A percentile compares a stretch with the other conserved stretches of the same genome.
phyloP scores from a whole-genome alignment of 1,140 invertebrate genomes.

The Ganaspis sp. region DNA sequence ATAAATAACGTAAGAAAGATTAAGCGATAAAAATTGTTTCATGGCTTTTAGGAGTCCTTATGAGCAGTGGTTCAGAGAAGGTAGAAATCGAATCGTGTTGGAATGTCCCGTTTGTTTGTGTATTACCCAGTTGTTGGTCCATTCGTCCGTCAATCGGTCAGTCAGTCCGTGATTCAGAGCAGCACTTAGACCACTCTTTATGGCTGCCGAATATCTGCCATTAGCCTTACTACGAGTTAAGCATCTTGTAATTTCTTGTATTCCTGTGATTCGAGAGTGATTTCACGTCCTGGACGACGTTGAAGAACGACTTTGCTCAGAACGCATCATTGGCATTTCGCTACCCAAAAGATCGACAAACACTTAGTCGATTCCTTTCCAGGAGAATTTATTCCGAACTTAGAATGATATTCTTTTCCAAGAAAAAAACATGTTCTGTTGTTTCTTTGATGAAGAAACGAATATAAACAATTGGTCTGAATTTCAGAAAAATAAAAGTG shows the following conservation, averaged over 20 bases:
- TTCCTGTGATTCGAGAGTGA: slow-evolving; percentile 26
- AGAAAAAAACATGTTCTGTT: not conserved
- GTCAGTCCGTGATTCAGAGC: slow-evolving; percentile 24
- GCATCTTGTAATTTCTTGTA: slow-evolving; percentile 30
- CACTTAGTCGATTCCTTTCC: not conserved
- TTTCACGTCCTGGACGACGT: slow-evolving; percentile 21
- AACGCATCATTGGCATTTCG: slow-evolving; percentile 22
- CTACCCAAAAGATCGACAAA: slow-evolving; percentile 20
- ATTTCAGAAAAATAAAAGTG: no score
- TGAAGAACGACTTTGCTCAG: slow-evolving; percentile 25
- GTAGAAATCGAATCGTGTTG: slow-evolving; percentile 28
- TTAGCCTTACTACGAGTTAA: slow-evolving; percentile 31
- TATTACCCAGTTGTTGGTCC: slow-evolving; percentile 7
- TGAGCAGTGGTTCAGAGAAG: slow-evolving; percentile 1
- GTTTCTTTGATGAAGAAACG: not conserved
- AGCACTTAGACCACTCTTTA: slow-evolving; percentile 29
- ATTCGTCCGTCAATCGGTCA: slow-evolving; percentile 20
- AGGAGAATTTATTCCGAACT: slow-evolving; percentile 22
- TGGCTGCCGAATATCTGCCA: slow-evolving; percentile 29
- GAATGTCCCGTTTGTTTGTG: not conserved
- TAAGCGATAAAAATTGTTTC: slow-evolving; percentile 29
- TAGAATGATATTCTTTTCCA: not conserved
- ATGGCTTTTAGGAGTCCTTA: slow-evolving; percentile 29
- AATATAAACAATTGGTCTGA: no score
- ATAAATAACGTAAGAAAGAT: slow-evolving; percentile 23